Percentiles rank a stretch among this genome's conserved stretches.
phyloP scores from a whole-genome alignment of 1,140 invertebrate species.

The Ostrea edulis region DNA sequence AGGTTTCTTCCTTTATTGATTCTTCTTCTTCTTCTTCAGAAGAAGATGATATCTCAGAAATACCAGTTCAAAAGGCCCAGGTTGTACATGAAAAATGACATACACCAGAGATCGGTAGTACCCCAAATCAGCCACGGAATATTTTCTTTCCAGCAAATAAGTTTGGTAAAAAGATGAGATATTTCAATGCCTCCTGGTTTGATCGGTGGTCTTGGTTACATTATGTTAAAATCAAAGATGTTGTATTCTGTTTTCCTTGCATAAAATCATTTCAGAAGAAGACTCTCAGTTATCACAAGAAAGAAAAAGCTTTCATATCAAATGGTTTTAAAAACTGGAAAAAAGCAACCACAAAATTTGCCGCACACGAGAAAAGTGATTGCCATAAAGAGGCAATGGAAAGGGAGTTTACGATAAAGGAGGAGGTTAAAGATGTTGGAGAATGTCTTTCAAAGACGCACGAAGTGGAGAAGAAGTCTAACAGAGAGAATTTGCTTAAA shows the following conservation, averaged over 20 bases:
- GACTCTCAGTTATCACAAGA: no score
- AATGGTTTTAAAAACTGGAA: no score
- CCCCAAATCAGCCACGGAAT: neutral
- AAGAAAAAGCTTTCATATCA: no score
- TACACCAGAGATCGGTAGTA: neutral
- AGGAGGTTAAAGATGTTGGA: no score
- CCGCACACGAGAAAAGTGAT: no score
- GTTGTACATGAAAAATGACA: neutral
- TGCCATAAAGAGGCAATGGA: no score
- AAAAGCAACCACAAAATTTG: no score
- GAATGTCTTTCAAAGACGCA: no score
- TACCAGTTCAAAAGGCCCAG: neutral
- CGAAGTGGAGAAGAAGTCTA: no score
- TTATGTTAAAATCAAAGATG: neutral
- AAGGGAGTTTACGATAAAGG: no score
- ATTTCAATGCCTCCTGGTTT: neutral
- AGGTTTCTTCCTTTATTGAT: neutral
- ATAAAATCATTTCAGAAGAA: neutral
- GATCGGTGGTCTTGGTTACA: neutral
- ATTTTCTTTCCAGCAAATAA: neutral
- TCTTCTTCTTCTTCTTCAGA: no score
- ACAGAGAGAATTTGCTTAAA: no score
- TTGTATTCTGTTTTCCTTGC: conserved; percentile 1
- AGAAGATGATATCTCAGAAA: neutral
- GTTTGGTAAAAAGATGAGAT: neutral